Base-by-base conservation (phyloP, 2,113 vertebrate species). In the Sialia sialis region DNA sequence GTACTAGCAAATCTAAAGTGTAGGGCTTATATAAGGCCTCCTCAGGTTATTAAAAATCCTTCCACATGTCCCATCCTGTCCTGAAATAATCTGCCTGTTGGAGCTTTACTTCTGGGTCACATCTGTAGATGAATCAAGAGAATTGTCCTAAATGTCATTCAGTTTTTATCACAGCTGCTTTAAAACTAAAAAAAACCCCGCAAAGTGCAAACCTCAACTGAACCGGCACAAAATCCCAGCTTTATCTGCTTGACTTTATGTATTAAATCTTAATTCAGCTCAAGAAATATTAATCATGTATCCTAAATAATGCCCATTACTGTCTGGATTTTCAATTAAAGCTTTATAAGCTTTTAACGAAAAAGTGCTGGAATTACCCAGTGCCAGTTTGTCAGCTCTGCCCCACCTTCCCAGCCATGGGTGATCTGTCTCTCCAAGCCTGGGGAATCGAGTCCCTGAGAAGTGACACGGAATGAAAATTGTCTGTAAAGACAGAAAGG, bases 81-180 rank as follows among this genome's bases (percentile, higher is more conserved):
- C 86, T 85, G 90, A 91, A 93, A 91, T 96, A 92, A 94, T 86
- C 95, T 87, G 54, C 76, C 87, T 70, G 34, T 72, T 73, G 60
- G 56, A 91, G 82, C 87, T 91, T 89, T 93, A 93, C 82, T 89
- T 88, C 88, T 91, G 86, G 88, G 90, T 95, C 94, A 93, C 80
- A 93, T 94, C 92, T 96, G 90, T 48, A 76, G 77, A 64, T 30
- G 51, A 84, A 91, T 76, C 66, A 55, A 68, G 66, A 67, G 69
- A 85, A 26, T 68, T 85, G 69, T 69, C 86, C 92, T 93, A 74
- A 82, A 84, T 94, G 55, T 63, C 29, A 93, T 46, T 83, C 29
- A 55, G 56, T 49, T 96, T 90, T 86, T 84, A 80, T 43, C 26
- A 4, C 67, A 75, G 30, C 70, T 90, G 43, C 73, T 84, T 89